Percentiles rank a stretch among this genome's conserved stretches.
Conservation (phyloP, 2,888 invertebrate species). For the Cheilosia impressa region DNA sequence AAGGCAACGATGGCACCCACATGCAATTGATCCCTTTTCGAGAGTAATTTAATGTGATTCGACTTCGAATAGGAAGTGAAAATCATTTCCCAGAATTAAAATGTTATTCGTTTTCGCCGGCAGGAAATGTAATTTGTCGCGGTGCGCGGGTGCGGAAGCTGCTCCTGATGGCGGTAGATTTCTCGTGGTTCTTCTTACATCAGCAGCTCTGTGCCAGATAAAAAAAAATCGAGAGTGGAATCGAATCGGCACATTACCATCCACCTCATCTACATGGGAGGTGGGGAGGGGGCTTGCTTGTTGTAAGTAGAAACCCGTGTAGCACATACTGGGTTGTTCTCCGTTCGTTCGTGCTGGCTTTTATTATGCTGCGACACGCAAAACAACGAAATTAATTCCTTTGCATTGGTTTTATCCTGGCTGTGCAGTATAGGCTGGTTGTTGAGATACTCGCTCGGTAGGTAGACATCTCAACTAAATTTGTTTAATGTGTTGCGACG, state of each 20-base stretch:
- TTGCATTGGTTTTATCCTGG: constrained; percentile 57
- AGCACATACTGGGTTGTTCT: constrained; percentile 34
- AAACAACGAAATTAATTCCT: constrained; percentile 64
- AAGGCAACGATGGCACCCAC: constrained; percentile 40
- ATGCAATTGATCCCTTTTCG: constrained; percentile 61
- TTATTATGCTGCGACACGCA: constrained; percentile 58
- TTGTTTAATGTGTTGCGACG: constrained; percentile 52
- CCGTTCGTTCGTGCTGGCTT: constrained; percentile 36
- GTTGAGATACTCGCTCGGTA: constrained; percentile 35
- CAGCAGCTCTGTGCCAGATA: constrained; percentile 7
- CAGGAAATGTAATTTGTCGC: constrained; percentile 51
- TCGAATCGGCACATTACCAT: constrained; percentile 42
- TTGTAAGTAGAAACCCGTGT: constrained; percentile 50
- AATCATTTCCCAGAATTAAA: constrained; percentile 46
- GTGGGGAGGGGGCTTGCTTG: not conserved
- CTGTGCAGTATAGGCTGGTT: not conserved
- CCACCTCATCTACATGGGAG: not conserved
- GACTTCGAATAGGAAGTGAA: constrained; percentile 46
- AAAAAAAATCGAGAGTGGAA: constrained; percentile 26
- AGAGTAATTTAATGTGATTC: constrained; percentile 64
- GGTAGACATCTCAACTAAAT: constrained; percentile 35
- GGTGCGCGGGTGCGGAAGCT: not conserved
- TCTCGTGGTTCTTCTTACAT: constrained; percentile 29
- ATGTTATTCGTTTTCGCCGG: constrained; percentile 43
- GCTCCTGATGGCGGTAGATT: not conserved